Conservation (phyloP, 2,113 vertebrate species). For the Leiothrix lutea region DNA sequence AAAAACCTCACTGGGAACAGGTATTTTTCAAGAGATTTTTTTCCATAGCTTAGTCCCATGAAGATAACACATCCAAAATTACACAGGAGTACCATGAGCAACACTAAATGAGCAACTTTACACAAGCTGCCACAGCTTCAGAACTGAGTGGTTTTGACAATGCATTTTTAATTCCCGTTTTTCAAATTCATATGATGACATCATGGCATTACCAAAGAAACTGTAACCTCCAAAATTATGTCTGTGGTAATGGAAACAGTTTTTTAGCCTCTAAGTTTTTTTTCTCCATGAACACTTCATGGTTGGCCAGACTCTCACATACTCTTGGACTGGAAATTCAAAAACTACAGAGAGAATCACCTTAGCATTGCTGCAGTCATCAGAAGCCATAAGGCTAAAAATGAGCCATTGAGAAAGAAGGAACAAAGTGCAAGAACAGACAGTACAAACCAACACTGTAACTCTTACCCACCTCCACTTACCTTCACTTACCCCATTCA, state of each 20-base stretch:
- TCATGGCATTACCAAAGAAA: neutral
- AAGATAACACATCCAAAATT: neutral
- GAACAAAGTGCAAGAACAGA: neutral
- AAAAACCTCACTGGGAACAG: neutral
- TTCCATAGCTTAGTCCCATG: neutral
- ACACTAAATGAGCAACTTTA: neutral
- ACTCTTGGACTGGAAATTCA: neutral
- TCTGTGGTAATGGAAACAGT: neutral
- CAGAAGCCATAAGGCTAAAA: neutral
- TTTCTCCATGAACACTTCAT: neutral
- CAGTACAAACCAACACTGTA: neutral
- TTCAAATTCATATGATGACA: neutral
- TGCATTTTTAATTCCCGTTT: neutral
- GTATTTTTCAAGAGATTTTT: neutral
- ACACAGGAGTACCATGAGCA: neutral
- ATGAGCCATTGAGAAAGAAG: neutral
- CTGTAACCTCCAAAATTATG: neutral
- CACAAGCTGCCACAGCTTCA: neutral
- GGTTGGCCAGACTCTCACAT: neutral
- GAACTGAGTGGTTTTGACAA: neutral
- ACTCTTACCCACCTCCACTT: slow-evolving; percentile 62
- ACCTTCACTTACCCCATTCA: slow-evolving; percentile 69
- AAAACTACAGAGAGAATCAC: neutral
- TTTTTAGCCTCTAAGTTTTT: neutral
- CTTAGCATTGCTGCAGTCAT: neutral